Conservation (phyloP, 1,140 invertebrate species). For the Rhysida immarginata region DNA sequence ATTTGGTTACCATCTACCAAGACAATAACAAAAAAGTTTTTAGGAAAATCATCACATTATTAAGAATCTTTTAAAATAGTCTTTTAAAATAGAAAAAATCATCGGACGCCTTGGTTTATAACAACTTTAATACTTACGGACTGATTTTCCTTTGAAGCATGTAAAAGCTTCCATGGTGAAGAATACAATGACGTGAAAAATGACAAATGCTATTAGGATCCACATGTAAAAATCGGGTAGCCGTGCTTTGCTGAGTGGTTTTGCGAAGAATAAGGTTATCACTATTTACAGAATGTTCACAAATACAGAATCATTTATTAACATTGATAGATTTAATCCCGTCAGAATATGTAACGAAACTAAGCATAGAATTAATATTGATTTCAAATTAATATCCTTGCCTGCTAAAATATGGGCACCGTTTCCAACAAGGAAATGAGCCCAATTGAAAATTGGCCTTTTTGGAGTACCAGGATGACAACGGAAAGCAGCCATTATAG, state of each 20-base stretch:
- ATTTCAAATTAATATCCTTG: too few species aligned
- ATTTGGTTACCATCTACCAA: conserved; percentile 5
- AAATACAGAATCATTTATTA: too few species aligned
- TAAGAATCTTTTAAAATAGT: too few species aligned
- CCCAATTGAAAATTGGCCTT: conserved; percentile 82
- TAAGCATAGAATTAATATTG: neutral
- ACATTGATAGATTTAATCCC: too few species aligned
- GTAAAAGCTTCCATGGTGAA: conserved; percentile 69
- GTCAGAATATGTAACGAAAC: too few species aligned
- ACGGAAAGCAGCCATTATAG: conserved; percentile 70
- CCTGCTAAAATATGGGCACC: conserved; percentile 78
- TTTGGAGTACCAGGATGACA: conserved; percentile 64
- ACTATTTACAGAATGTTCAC: too few species aligned
- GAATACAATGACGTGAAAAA: conserved; percentile 74
- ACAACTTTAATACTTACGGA: neutral
- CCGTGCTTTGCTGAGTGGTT: conserved; percentile 63
- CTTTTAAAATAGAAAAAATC: too few species aligned
- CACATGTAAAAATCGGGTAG: conserved; percentile 51
- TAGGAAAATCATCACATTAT: too few species aligned
- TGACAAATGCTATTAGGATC: conserved; percentile 72
- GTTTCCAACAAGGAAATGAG: conserved; percentile 84
- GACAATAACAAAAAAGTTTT: conserved; percentile 6
- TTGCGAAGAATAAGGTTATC: conserved; percentile 81
- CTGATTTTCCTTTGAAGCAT: conserved; percentile 9
- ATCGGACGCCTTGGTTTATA: too few species aligned